A percentile compares a stretch with the other conserved stretches of the same genome.
phyloP scores from a whole-genome alignment of 1,140 invertebrate genomes.

The Globodera ellingtonae region DNA sequence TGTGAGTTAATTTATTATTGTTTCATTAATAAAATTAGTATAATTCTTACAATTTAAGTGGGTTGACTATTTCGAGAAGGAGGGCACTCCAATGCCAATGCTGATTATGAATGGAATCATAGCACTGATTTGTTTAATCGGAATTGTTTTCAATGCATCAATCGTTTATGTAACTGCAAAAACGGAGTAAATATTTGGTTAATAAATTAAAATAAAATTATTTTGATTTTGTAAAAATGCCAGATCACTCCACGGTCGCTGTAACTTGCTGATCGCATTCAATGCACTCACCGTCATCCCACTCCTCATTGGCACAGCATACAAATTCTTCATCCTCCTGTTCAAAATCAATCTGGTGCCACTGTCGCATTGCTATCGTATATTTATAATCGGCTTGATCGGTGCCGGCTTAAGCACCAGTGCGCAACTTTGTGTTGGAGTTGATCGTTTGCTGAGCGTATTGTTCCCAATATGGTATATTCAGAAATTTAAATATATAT shows the following conservation, averaged over 20 bases:
- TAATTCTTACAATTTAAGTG: no score
- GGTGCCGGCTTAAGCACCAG: constrained; percentile 3
- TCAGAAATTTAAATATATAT: neutral
- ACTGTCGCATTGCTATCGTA: constrained; percentile 7
- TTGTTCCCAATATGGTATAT: constrained; percentile 25
- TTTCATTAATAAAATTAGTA: no score
- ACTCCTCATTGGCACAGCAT: neutral
- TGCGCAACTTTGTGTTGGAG: constrained; percentile 24
- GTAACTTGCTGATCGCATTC: constrained; percentile 14
- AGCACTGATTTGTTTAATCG: neutral
- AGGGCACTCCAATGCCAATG: neutral
- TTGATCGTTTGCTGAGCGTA: constrained; percentile 17
- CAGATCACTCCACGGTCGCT: constrained; percentile 12
- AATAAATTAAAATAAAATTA: neutral
- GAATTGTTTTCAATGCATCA: constrained; percentile 4
- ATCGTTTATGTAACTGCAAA: constrained; percentile 18
- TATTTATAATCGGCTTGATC: neutral
- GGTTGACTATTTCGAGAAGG: no score
- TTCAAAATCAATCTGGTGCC: constrained; percentile 1
- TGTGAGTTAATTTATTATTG: no score
- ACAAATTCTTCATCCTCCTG: constrained; percentile 12
- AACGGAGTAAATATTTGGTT: neutral
- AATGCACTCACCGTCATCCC: constrained; percentile 13
- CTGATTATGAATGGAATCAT: constrained; percentile 6
- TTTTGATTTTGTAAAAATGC: constrained; percentile 2